phyloP scores from a whole-genome alignment of 30 jellyfish, hydroid and myxozoan genomes.

The Catostylus mosaicus region DNA sequence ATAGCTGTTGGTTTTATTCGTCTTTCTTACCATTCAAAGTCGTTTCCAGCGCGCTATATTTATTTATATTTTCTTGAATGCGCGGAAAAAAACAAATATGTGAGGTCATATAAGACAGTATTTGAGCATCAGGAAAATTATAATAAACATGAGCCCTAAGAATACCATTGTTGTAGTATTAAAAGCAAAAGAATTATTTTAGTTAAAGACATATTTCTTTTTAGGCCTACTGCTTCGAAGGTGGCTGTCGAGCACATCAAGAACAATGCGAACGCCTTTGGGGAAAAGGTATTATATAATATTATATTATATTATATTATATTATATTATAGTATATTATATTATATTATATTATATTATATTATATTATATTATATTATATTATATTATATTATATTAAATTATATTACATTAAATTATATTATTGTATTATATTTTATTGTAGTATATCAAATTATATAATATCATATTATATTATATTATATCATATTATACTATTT shows the following conservation, averaged over 20 bases:
- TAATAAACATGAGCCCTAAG: no score
- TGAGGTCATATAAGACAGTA: no score
- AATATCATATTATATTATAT: not conserved
- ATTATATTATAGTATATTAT: not conserved
- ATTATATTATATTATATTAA: not conserved
- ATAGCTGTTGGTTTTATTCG: no score
- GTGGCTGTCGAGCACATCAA: slow-evolving; percentile 78
- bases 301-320: not conserved
- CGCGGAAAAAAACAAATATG: no score
- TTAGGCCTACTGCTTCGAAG: slow-evolving; percentile 92
- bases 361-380: not conserved
- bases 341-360: not conserved
- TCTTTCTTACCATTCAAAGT: no score
- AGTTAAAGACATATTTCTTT: not conserved
- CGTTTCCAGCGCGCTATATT: no score
- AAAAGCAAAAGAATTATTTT: slow-evolving; percentile 6
- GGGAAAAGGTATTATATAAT: slow-evolving; percentile 83
- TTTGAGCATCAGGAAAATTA: no score
- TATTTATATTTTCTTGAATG: no score
- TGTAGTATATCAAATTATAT: not conserved
- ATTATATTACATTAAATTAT: not conserved
- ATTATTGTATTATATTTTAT: not conserved
- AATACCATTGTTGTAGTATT: no score
- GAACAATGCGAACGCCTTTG: slow-evolving; percentile 89
- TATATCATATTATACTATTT: not conserved